Evolutionary conservation across 2,797 vertebrate species (phyloP).

Genomic region (Acomys russatus): DNA sequence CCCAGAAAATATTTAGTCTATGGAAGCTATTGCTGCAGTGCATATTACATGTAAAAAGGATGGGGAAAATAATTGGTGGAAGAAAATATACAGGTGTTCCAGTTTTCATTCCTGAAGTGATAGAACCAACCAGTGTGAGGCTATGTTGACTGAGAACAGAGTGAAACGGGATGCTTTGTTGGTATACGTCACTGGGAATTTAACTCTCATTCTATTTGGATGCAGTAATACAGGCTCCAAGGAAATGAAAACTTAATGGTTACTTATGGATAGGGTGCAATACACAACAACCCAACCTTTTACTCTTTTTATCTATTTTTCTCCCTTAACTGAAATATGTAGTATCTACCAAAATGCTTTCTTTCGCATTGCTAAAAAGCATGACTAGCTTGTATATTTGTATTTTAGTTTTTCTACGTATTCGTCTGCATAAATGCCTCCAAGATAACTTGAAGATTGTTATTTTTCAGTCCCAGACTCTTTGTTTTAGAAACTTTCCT

Average conservation of each 20-base stretch:
- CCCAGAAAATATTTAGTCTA: background rate
- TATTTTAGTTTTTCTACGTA: constrained; percentile 44
- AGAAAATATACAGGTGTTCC: background rate
- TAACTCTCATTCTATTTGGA: background rate
- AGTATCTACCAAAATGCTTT: background rate
- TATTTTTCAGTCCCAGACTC: background rate
- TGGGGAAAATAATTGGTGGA: background rate
- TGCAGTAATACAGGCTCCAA: background rate
- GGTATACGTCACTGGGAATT: background rate
- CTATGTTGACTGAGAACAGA: constrained; percentile 32
- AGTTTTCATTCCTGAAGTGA: constrained; percentile 22
- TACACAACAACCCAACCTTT: background rate
- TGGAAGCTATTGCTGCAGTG: background rate
- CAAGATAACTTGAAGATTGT: constrained; percentile 15
- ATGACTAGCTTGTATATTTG: background rate
- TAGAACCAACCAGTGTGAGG: background rate
- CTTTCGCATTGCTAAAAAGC: background rate
- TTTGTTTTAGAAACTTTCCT: background rate
- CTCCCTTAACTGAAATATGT: constrained; percentile 22
- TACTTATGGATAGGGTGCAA: background rate
- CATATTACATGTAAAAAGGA: background rate
- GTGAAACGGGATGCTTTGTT: background rate
- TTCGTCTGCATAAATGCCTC: background rate
- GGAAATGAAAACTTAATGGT: background rate
- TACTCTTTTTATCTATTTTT: background rate